Evolutionary conservation across 2,888 invertebrate genomes (phyloP).

Genomic region (Drosophila nr. medialis): DNA sequence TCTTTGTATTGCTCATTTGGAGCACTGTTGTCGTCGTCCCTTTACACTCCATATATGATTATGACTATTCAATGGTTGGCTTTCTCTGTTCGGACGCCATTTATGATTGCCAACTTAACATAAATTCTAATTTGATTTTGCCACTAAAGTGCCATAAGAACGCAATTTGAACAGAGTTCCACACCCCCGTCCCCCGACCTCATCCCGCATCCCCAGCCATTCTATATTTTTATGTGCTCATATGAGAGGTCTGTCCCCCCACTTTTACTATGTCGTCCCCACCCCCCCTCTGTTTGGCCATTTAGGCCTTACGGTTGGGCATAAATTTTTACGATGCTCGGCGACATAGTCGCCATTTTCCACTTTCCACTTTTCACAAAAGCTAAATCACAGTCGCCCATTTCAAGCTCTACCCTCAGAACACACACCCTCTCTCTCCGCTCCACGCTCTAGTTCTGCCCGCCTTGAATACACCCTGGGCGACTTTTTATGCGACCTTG

Average conservation of each 20-base stretch:
- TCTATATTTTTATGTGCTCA: conserved; percentile 19
- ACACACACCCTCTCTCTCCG: not conserved
- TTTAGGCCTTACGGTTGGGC: conserved; percentile 72
- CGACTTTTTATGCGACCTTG: conserved; percentile 11
- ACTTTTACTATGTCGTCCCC: not conserved
- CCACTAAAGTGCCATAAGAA: conserved; percentile 80
- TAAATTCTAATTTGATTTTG: conserved; percentile 84
- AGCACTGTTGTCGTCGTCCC: not conserved
- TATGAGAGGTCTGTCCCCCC: conserved; percentile 1
- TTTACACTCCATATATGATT: conserved; percentile 27
- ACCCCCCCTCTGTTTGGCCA: not conserved
- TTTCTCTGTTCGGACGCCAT: conserved; percentile 51
- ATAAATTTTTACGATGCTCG: conserved; percentile 80
- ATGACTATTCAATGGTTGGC: conserved; percentile 57
- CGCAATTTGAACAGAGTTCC: conserved; percentile 61
- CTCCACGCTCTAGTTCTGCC: conserved; percentile 5
- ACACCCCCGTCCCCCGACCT: too few relatives aligned
- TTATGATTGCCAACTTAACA: conserved; percentile 80
- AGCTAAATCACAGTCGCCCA: conserved; percentile 77
- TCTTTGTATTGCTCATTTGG: conserved; percentile 22
- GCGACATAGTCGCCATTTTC: conserved; percentile 79
- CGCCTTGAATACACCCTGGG: conserved; percentile 6
- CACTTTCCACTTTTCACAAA: conserved; percentile 63
- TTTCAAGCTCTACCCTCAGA: conserved; percentile 31
- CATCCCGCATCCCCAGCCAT: too few relatives aligned